A percentile compares a stretch with the other conserved stretches of the same genome.
Conservation (phyloP, 2,888 invertebrate genomes). For the Sclerodermus sp. region DNA sequence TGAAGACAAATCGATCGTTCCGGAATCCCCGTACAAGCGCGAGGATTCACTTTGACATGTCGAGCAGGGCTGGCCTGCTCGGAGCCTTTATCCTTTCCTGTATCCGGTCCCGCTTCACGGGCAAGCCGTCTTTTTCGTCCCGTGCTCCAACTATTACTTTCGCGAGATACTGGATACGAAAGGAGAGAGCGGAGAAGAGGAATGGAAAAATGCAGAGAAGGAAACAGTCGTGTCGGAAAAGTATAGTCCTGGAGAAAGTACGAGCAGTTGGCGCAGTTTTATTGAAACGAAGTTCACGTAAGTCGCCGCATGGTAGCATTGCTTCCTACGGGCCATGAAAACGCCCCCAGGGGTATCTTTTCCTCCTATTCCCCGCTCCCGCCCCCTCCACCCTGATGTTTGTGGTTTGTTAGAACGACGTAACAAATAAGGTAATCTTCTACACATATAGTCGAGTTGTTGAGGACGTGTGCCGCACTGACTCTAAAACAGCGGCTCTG, state of each 20-base stretch:
- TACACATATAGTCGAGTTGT: conserved; percentile 49
- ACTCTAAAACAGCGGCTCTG: conserved; percentile 41
- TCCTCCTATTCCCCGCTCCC: conserved; percentile 18
- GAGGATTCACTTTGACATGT: conserved; percentile 24
- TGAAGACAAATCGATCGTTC: conserved; percentile 27
- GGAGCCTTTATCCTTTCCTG: too few species aligned
- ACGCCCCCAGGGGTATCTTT: conserved; percentile 32
- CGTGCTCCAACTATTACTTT: neutral
- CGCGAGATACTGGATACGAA: neutral
- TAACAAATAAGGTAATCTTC: conserved; percentile 56
- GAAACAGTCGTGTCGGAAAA: neutral
- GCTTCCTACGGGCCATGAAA: conserved; percentile 12
- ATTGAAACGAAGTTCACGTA: conserved; percentile 27
- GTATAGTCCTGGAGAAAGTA: too few species aligned
- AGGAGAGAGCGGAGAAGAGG: neutral
- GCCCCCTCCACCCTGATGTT: conserved; percentile 32
- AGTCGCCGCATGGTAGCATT: conserved; percentile 16
- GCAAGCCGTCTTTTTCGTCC: neutral
- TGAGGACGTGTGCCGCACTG: conserved; percentile 43
- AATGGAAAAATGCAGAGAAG: neutral
- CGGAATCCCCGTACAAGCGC: conserved; percentile 14
- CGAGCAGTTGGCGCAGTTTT: conserved; percentile 17
- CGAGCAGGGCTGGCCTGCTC: neutral
- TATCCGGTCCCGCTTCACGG: too few species aligned
- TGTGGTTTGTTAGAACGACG: conserved; percentile 52